Evolutionary conservation across 2,113 vertebrate species (phyloP).

Genomic region (Sylvia atricapilla): DNA sequence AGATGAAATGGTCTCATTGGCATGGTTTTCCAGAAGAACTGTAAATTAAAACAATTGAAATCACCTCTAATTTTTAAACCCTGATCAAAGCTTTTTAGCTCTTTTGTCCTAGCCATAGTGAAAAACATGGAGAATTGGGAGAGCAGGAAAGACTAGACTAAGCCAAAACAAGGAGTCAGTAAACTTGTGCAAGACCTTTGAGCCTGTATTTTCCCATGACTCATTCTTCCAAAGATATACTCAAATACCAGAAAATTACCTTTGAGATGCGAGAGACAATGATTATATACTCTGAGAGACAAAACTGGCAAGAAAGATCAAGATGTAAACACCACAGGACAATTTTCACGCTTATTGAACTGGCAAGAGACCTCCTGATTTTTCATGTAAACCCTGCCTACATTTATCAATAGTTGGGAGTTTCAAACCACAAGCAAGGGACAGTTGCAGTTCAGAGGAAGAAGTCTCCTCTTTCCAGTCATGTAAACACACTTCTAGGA

Average conservation of each 20-base stretch:
- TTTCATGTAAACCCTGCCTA: background rate
- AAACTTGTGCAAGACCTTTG: background rate
- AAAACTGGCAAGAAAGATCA: background rate
- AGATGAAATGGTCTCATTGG: background rate
- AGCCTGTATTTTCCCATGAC: background rate
- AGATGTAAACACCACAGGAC: background rate
- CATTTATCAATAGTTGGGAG: background rate
- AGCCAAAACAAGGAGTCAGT: background rate
- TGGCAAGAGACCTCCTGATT: background rate
- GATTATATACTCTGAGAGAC: background rate
- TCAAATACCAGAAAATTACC: background rate
- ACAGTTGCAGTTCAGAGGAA: background rate
- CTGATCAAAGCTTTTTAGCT: background rate
- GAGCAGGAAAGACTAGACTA: background rate
- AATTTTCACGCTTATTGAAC: background rate
- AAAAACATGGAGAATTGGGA: background rate
- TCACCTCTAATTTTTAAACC: background rate
- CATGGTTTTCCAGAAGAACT: background rate
- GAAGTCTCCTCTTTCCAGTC: background rate
- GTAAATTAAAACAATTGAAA: background rate
- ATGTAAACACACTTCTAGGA: background rate
- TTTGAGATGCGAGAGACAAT: background rate
- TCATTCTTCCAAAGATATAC: background rate
- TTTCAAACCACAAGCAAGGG: background rate
- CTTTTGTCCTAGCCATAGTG: background rate